Evolutionary conservation across 2,888 invertebrate species (phyloP).

Genomic region (Mesorhabditis spiculigera): DNA sequence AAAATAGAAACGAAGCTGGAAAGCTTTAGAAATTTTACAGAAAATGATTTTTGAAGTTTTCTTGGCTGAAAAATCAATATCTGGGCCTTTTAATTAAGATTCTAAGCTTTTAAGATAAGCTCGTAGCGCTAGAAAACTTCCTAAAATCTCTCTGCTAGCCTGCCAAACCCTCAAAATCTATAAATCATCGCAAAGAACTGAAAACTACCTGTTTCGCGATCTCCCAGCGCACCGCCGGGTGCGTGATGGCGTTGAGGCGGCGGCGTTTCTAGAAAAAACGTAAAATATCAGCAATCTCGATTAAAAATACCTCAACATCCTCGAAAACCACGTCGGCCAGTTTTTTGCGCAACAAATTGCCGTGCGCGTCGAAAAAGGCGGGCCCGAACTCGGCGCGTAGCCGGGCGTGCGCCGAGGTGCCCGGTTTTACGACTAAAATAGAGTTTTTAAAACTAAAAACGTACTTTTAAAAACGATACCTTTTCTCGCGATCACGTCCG

Average conservation of each 20-base stretch:
- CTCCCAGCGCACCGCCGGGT: conserved; percentile 45
- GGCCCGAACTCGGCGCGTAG: conserved; percentile 45
- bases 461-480: conserved; percentile 19
- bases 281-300: no score
- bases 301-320: conserved; percentile 31
- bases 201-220: conserved; percentile 32
- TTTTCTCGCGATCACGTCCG: conserved; percentile 50
- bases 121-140: no score
- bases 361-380: conserved; percentile 50
- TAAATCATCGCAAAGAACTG: no score
- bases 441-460: no score
- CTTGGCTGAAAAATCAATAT: no score
- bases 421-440: conserved; percentile 51
- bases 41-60: no score
- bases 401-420: conserved; percentile 35
- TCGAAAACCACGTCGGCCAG: conserved; percentile 45
- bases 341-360: conserved; percentile 38
- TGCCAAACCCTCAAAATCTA: no score
- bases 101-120: no score
- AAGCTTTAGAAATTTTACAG: no score
- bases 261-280: conserved; percentile 34
- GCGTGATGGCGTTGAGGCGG: conserved; percentile 46
- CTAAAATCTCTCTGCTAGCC: no score
- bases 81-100: no score
- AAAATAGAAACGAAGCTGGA: no score